A percentile compares a stretch with the other conserved stretches of the same genome.
Evolutionary conservation across 2,113 vertebrate genomes (phyloP).

Genomic region (Plecotus auritus): DNA sequence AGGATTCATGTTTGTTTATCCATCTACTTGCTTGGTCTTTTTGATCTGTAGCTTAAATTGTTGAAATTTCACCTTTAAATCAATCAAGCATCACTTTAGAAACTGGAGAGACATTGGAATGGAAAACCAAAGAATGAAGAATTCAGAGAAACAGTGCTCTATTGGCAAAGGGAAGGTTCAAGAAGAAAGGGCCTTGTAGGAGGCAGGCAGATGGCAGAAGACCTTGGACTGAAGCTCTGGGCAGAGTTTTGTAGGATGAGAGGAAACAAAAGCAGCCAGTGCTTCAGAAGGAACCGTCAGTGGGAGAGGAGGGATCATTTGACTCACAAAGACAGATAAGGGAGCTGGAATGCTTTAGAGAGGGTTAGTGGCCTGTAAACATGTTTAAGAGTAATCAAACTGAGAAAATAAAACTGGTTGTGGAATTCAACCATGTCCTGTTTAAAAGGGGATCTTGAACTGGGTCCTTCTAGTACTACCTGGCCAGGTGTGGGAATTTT

Average conservation of each 20-base stretch:
- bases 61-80: conserved; percentile 3
- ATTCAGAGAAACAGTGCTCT: not conserved
- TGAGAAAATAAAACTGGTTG: not conserved
- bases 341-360: not conserved
- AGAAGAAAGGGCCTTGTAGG: not conserved
- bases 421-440: not conserved
- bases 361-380: not conserved
- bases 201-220: not conserved
- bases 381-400: not conserved
- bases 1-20: not conserved
- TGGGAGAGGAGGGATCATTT: not conserved
- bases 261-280: not conserved
- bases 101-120: not conserved
- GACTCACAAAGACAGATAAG: not conserved
- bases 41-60: not conserved
- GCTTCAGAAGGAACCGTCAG: not conserved
- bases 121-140: not conserved
- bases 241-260: not conserved
- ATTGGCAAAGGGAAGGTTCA: not conserved
- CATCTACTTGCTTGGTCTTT: not conserved
- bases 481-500: not conserved
- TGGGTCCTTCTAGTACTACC: not conserved
- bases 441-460: not conserved
- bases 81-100: not conserved
- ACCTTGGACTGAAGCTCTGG: too few relatives aligned